A percentile compares a stretch with the other conserved stretches of the same genome.
These are phyloP conservation scores for Xenotilapia caudafasciata DNA, from an alignment of 2,113 vertebrate species.

Conservation along the genomic window DNA sequence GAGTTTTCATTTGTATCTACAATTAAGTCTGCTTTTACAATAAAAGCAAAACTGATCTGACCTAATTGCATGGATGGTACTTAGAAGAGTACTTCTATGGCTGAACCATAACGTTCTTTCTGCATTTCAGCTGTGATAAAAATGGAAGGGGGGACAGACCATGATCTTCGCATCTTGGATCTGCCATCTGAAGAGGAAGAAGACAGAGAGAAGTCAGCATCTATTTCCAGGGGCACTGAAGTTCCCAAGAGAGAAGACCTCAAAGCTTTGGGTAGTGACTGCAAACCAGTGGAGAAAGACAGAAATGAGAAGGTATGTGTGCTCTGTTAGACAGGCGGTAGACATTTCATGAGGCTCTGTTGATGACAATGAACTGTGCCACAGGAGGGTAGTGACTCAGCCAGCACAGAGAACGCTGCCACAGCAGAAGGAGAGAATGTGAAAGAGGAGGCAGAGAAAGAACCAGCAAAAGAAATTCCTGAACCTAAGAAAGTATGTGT, in stretches of 20 bases:
- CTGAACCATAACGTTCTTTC: not conserved
- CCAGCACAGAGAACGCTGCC: slow-evolving; percentile 51
- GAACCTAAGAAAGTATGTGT: slow-evolving; percentile 77
- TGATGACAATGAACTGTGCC: not conserved
- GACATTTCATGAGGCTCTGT: not conserved
- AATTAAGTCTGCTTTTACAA: not conserved
- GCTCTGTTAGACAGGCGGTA: not conserved
- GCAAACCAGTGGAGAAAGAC: slow-evolving; percentile 60
- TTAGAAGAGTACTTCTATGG: not conserved
- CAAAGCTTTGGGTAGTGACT: slow-evolving; percentile 26
- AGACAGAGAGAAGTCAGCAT: slow-evolving; percentile 46
- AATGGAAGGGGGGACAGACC: slow-evolving; percentile 89
- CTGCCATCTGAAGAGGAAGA: slow-evolving; percentile 78
- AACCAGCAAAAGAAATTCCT: slow-evolving; percentile 63
- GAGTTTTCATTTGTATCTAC: not conserved
- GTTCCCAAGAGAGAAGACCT: slow-evolving; percentile 58
- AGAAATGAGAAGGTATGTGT: slow-evolving; percentile 53
- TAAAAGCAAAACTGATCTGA: not conserved
- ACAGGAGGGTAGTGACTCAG: slow-evolving; percentile 59
- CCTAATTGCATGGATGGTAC: not conserved
- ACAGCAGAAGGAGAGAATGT: slow-evolving; percentile 3
- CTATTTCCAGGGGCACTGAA: slow-evolving; percentile 24
- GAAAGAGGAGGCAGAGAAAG: slow-evolving; percentile 60
- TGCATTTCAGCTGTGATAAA: slow-evolving; percentile 82
- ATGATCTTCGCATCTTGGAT: slow-evolving; percentile 86